phyloP scores from a whole-genome alignment of 1,140 invertebrate species.

The Ooceraea biroi region DNA sequence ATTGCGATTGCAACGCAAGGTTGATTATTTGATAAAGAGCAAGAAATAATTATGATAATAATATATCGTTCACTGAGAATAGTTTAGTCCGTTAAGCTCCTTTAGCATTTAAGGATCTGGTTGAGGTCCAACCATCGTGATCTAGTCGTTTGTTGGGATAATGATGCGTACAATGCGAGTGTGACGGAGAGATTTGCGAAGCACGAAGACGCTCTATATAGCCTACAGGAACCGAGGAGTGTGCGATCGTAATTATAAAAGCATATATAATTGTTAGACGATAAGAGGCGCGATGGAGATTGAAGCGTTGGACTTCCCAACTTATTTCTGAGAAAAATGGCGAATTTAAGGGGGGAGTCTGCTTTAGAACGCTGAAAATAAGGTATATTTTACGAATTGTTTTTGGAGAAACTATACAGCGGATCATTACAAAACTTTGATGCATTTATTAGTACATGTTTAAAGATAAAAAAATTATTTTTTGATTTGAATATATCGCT shows the following conservation, averaged over 20 bases:
- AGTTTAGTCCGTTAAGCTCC: slow-evolving; percentile 75
- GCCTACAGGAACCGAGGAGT: not conserved
- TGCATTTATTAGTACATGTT: too few relatives aligned
- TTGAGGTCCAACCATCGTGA: slow-evolving; percentile 82
- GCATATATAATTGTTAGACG: slow-evolving; percentile 41
- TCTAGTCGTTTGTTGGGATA: slow-evolving; percentile 83
- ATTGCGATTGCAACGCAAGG: slow-evolving; percentile 66
- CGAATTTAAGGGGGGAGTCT: too few relatives aligned
- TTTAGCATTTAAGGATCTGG: slow-evolving; percentile 83
- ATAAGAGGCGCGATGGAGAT: slow-evolving; percentile 9
- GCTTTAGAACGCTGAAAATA: too few relatives aligned
- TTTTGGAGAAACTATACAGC: too few relatives aligned
- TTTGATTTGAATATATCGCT: too few relatives aligned
- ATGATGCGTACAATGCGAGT: slow-evolving; percentile 66
- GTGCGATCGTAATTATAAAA: slow-evolving; percentile 27
- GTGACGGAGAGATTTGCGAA: slow-evolving; percentile 48
- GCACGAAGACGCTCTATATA: slow-evolving; percentile 40
- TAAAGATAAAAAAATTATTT: too few relatives aligned
- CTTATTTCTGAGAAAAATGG: not conserved
- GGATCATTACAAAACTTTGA: too few relatives aligned
- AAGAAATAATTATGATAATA: slow-evolving; percentile 52
- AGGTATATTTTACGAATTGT: too few relatives aligned
- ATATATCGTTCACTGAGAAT: slow-evolving; percentile 75
- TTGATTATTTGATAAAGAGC: slow-evolving; percentile 72
- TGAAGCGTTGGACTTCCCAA: not conserved